Evolutionary conservation across 2,113 vertebrate genomes (phyloP), one percentile per base, ranked within the genome.

Genomic region (Atherinomorus stipes): DNA sequence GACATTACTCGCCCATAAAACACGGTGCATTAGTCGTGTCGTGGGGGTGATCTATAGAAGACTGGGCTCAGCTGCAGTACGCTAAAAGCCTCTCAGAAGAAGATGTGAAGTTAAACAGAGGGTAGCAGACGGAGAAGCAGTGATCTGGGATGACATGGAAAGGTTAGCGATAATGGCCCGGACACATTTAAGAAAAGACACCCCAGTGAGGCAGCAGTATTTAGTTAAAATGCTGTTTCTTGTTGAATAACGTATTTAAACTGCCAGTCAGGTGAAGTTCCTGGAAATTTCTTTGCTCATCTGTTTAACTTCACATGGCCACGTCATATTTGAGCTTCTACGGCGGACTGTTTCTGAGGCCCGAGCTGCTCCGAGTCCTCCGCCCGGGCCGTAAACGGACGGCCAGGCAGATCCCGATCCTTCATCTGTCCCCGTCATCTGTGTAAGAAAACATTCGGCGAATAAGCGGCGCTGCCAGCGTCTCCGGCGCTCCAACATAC

Each of bases 1-100:
- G 23, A 57, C 86, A 86, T 84, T 81, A 85, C 76, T 69, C 50
- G 6, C 74, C 80, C 37, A 89, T 89, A 90, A 93, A 92, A 89
- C 87, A 88, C 50, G 11, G 50, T 8, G 87, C 85, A 91, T 91
- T 91, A 89, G 60, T 50, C 23, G 19, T 69, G 87, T 86, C 73
- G 13, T 50, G 59, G 65, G 68, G 53, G 60, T 77, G 85, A 85
- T 83, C 83, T 78, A 68, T 16, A 31, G 50, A 71, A 71, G 54
- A 59, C 45, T 74, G 34, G 1, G 38, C 60, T 84, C 64, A 52
- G 78, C 64, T 80, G 40, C 16, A 71, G 67, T 65, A 44, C 5
- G 15, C 23, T 22, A 49, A 64, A 22, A 50, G 2, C 44, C 21
- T 22, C 42, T 16, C 15, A 1, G 13, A 63, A 71, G 22, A 70